Evolutionary conservation across 92 coral and sea anemone species (phyloP).

Genomic region (Montipora capitata): DNA sequence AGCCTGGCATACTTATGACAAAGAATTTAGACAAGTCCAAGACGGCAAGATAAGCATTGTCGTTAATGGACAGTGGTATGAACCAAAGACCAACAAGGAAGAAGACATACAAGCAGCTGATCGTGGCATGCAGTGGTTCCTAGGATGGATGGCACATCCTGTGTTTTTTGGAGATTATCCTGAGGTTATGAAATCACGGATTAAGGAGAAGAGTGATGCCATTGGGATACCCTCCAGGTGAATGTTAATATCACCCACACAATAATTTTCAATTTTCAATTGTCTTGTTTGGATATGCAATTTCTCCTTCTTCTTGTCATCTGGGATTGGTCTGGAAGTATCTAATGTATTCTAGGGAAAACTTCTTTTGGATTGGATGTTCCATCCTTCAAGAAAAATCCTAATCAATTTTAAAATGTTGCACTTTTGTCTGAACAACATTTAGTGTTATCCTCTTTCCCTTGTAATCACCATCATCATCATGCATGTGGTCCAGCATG

Average conservation of each 20-base stretch:
- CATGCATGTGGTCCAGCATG: no score
- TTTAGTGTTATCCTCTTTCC: no score
- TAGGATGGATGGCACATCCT: slow-evolving; percentile 96
- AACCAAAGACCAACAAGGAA: slow-evolving; percentile 77
- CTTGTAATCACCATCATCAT: no score
- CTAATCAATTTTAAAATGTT: no score
- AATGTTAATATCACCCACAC: not conserved
- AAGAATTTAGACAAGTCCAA: slow-evolving; percentile 85
- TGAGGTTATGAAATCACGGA: slow-evolving; percentile 78
- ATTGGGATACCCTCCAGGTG: slow-evolving; percentile 77
- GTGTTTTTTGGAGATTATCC: slow-evolving; percentile 91
- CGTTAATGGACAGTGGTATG: slow-evolving; percentile 88
- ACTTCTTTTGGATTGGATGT: no score
- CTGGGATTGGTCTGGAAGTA: no score
- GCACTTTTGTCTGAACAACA: no score
- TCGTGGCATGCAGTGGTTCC: slow-evolving; percentile 89
- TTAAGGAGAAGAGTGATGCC: slow-evolving; percentile 74
- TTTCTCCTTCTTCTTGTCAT: no score
- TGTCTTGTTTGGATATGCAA: no score
- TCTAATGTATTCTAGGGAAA: no score
- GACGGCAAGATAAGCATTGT: slow-evolving; percentile 85
- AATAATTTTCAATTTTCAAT: no score
- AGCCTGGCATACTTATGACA: slow-evolving; percentile 94
- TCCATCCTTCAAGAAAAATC: no score
- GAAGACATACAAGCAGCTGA: slow-evolving; percentile 88